Conservation (phyloP, 1,140 invertebrate species). For the Schlechtendalia chinensis region DNA sequence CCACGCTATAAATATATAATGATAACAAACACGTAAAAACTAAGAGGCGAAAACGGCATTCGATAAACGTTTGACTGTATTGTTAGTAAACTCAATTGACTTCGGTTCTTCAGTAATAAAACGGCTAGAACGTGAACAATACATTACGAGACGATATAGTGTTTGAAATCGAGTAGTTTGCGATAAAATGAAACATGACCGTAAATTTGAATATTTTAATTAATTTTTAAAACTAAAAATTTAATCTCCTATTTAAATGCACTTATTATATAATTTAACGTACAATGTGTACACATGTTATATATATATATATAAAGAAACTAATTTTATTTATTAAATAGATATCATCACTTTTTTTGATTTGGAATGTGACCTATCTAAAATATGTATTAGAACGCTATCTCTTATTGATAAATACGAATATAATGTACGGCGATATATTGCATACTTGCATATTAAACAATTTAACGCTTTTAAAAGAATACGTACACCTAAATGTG, state of each 20-base stretch:
- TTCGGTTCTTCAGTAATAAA: too few species aligned
- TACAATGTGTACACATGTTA: neutral
- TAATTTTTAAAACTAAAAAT: neutral
- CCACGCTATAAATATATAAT: too few species aligned
- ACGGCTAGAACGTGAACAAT: too few species aligned
- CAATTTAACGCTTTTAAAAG: neutral
- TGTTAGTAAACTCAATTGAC: too few species aligned
- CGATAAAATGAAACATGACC: neutral
- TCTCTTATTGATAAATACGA: neutral
- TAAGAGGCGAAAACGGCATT: too few species aligned
- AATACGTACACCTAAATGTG: neutral
- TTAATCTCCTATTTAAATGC: neutral
- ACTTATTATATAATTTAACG: too few species aligned
- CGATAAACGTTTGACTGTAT: too few species aligned
- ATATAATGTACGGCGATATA: neutral
- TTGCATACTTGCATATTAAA: neutral
- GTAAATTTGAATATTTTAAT: neutral
- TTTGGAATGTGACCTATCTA: neutral
- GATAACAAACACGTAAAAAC: too few species aligned
- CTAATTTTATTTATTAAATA: neutral
- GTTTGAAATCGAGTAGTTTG: too few species aligned
- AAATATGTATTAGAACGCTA: neutral
- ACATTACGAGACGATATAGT: too few species aligned
- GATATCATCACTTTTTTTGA: neutral
- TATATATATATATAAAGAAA: neutral